Evolutionary conservation across 2,888 invertebrate genomes (phyloP), one percentile per base, ranked within the genome.

Genomic region (Tortrix viridana): DNA sequence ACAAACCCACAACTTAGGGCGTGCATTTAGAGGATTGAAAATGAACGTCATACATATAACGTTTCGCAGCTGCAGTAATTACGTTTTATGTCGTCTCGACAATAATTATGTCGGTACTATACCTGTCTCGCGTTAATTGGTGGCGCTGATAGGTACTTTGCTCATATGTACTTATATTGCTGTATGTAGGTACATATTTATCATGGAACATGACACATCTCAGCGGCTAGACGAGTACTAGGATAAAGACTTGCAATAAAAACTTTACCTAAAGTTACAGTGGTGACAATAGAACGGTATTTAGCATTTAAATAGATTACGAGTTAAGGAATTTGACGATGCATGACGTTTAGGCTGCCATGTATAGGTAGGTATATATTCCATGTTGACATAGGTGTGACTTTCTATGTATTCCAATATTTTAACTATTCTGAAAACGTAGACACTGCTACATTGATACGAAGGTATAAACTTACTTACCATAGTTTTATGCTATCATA

Each of bases 401-500:
- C 26, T 12, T 26, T 32, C 20, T 18, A 32, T 18, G 5, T 12
- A 18, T 9, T 49, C 5, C 20, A 20, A 37, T 5, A 37, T 16
- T n/a, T 53, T 20, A 41, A 9, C 19, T 9, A 53, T 48, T 58
- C 53, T 43, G 41, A 26, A 19, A 74, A 70, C 73, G 79, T 78
- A 73, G 73, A 76, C 73, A 71, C 69, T 70, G 75, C 76, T 77
- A 77, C 80, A 78, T 79, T 75, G 76, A 78, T 82, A 78, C 80
- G 75, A 80, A 76, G 69, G 77, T 77, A 85, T 84, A 84, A 85
- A 85, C 85, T 85, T 82, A 81, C 80, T 79, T 80, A 81, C 80
- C 81, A 85, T 86, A 84, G 85, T 82, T 88, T 87, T 86, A 85
- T 85, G 84, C 79, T 82, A 84, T 86, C 85, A 85, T 86, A 86